Evolutionary conservation across 2,113 vertebrate genomes (phyloP), one percentile per base, ranked within the genome.

Genomic region (Dicentrarchus labrax): DNA sequence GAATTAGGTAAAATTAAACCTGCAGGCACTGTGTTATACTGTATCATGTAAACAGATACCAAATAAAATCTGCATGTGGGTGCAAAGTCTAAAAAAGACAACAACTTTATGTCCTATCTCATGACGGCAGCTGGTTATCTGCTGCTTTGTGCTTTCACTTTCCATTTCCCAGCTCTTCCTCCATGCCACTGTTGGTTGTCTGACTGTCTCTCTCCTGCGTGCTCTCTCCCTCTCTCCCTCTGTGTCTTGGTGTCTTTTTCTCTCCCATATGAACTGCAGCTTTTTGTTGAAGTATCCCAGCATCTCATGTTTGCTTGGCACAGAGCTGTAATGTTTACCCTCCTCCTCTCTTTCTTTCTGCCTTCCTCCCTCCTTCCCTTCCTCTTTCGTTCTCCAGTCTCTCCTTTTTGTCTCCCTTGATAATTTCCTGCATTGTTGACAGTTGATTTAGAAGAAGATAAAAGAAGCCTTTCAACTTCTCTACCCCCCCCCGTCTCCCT

Each of bases 251-350:
- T 47, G 15, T 65, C 7, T 53, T 57, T 83, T 47, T 76, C 74
- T 82, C 82, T 68, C 80, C 87, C 65, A 59, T 78, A 81, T 80
- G 86, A 89, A 87, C 64, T 62, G 4, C 51, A 60, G 80, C 72
- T 82, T 89, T 89, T 92, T 94, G 91, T 93, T 94, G 92, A 92
- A 93, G 92, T 91, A 92, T 95, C 93, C 93, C 93, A 94, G 93
- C 92, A 89, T 92, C 90, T 93, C 80, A 84, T 94, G 93, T 95
- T 94, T 94, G 91, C 93, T 92, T 90, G 94, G 90, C 94, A 93
- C 88, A n/a, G 88, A 92, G 85, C 87, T 95, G 92, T 78, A 80
- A 94, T 94, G 91, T 95, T 94, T 94, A 91, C 90, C 88, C 80
- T 90, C 86, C 83, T 78, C 70, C 86, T 88, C 72, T 80, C 60